Evolutionary conservation across 2,888 invertebrate genomes (phyloP).

Genomic region (Nycteola revayana): DNA sequence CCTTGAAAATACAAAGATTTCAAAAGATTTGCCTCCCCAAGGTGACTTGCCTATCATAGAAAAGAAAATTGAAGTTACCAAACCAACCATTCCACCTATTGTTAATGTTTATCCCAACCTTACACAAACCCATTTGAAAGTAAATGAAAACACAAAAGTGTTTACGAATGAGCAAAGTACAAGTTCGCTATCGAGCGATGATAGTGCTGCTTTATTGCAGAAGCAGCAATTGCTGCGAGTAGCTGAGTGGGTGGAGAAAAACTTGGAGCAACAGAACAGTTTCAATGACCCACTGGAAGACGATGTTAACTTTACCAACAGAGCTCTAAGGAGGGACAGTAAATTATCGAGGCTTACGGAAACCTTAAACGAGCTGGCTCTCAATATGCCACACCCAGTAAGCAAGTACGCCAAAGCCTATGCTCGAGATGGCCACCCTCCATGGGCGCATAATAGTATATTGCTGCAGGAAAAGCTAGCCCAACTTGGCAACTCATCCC

Average conservation of each 20-base stretch:
- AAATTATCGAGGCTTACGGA: conserved; percentile 66
- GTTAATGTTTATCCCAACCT: conserved; percentile 76
- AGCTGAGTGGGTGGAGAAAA: conserved; percentile 90
- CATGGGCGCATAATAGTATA: conserved; percentile 52
- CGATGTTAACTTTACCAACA: conserved; percentile 58
- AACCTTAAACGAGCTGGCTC: conserved; percentile 68
- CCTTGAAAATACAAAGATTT: conserved; percentile 73
- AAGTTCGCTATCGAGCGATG: conserved; percentile 76
- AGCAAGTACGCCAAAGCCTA: conserved; percentile 69
- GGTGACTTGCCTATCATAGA: conserved; percentile 46
- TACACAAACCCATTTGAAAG: conserved; percentile 74
- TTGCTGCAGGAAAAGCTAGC: conserved; percentile 42
- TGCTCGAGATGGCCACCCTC: conserved; percentile 51
- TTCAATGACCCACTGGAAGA: conserved; percentile 70
- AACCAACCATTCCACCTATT: conserved; percentile 58
- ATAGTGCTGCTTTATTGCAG: conserved; percentile 79
- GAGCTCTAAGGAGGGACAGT: conserved; percentile 55
- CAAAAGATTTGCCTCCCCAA: conserved; percentile 68
- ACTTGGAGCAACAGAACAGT: conserved; percentile 77
- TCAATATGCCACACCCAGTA: conserved; percentile 76
- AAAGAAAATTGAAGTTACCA: conserved; percentile 50
- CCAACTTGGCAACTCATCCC: conserved; percentile 32
- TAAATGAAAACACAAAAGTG: conserved; percentile 67
- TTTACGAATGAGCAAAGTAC: conserved; percentile 77
- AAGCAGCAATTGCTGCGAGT: conserved; percentile 86